Evolutionary conservation across 2,797 vertebrate genomes (phyloP).

Genomic region (Tauraco hartlaubi): DNA sequence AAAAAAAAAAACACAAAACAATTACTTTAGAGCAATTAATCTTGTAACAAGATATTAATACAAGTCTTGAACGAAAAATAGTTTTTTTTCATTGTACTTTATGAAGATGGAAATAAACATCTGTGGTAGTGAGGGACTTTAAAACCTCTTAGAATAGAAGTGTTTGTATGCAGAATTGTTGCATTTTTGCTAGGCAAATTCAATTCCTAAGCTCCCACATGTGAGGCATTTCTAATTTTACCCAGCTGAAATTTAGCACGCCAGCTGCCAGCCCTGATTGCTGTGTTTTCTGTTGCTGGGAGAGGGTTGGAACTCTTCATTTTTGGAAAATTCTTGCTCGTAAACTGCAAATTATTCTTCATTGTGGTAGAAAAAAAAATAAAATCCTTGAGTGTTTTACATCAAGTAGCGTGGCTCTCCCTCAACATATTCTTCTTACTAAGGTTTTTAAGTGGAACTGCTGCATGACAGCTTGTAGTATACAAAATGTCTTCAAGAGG

Average conservation of each 20-base stretch:
- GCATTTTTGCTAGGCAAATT: not conserved
- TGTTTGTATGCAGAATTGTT: not conserved
- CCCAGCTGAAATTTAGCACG: constrained; percentile 15
- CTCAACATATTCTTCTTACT: not conserved
- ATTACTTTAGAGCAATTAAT: not conserved
- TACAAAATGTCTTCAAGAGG: not conserved
- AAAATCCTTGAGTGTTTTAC: not conserved
- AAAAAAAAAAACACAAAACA: not conserved
- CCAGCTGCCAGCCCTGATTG: not conserved
- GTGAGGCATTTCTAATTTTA: constrained; percentile 53
- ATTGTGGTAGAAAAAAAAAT: not conserved
- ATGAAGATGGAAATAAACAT: not conserved
- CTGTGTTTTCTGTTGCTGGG: not conserved
- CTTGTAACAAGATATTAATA: not conserved
- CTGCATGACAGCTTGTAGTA: not conserved
- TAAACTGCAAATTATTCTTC: not conserved
- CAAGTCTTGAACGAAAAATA: not conserved
- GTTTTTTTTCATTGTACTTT: not conserved
- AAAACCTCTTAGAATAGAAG: not conserved
- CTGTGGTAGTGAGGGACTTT: not conserved
- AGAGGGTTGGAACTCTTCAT: not conserved
- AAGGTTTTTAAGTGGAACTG: not conserved
- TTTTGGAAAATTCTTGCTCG: constrained; percentile 24
- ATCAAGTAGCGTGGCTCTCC: not conserved
- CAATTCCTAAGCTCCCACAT: constrained; percentile 7